These are phyloP conservation scores for Leptopilina drosophilae DNA, from an alignment of 2,888 invertebrate species.

Conservation along the genomic window DNA sequence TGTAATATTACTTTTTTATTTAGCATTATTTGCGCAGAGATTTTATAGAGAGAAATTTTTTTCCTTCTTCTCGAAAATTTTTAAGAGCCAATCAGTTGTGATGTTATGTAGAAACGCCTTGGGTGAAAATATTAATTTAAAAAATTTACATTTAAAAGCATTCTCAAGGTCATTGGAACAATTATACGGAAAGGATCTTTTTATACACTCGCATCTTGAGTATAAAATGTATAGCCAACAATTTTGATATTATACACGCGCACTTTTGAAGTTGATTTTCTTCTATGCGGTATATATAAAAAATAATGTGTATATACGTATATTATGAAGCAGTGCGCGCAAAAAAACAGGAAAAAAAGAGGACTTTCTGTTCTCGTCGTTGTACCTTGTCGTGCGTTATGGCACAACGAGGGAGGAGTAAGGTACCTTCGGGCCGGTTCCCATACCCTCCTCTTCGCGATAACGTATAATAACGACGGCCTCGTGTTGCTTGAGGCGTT, in stretches of 20 bases:
- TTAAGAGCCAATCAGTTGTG: no score
- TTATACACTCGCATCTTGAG: background rate
- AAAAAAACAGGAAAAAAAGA: constrained; percentile 51
- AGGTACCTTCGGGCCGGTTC: constrained; percentile 70
- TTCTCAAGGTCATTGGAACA: constrained; percentile 24
- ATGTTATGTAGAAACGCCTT: background rate
- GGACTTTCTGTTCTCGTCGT: constrained; percentile 52
- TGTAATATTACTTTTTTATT: no score
- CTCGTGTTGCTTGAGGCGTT: constrained; percentile 71
- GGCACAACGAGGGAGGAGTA: constrained; percentile 63
- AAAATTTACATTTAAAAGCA: constrained; percentile 16
- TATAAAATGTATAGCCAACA: constrained; percentile 14
- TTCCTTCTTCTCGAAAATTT: no score
- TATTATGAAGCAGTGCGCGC: constrained; percentile 41
- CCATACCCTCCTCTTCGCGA: constrained; percentile 72
- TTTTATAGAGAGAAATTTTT: no score
- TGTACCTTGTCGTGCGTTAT: constrained; percentile 68
- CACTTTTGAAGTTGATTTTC: background rate
- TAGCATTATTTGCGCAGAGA: no score
- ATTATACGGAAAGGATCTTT: background rate
- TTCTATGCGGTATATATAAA: background rate
- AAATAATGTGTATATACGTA: constrained; percentile 19
- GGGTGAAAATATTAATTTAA: constrained; percentile 7
- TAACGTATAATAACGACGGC: constrained; percentile 76
- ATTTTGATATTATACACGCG: background rate